Conservation (phyloP, 2,113 vertebrate genomes). For the Pluvialis apricaria region DNA sequence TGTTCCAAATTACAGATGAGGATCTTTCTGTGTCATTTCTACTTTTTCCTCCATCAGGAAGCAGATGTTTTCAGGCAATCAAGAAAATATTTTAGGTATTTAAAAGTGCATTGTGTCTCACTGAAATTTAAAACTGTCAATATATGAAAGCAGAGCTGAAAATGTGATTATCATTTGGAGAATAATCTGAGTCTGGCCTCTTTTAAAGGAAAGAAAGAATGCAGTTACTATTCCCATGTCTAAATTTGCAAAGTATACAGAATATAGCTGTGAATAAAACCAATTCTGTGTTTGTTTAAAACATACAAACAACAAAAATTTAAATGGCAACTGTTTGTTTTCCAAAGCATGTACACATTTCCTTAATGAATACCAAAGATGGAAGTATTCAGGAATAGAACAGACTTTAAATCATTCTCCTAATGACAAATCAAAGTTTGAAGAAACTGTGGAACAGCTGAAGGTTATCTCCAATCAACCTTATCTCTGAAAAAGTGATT, state of each 20-base stretch:
- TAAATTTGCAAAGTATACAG: neutral
- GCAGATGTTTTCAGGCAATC: neutral
- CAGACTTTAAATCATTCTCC: neutral
- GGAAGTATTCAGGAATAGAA: neutral
- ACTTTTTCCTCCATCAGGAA: neutral
- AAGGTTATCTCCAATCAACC: neutral
- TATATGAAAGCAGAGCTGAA: neutral
- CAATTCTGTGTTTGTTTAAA: neutral
- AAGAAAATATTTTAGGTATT: neutral
- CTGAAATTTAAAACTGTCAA: neutral
- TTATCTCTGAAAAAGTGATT: slow-evolving; percentile 7
- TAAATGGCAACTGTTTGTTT: neutral
- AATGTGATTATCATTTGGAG: neutral
- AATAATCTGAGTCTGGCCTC: neutral
- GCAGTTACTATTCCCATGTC: neutral
- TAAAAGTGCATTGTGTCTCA: neutral
- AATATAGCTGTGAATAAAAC: neutral
- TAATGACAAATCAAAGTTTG: slow-evolving; percentile 5
- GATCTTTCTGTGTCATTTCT: neutral
- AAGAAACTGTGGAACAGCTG: neutral
- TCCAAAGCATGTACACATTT: neutral
- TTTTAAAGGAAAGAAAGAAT: neutral
- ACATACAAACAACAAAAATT: neutral
- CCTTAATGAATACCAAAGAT: neutral
- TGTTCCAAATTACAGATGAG: neutral